Base-by-base conservation (phyloP, 2,888 invertebrate genomes). In the Bellardia bayeri region DNA sequence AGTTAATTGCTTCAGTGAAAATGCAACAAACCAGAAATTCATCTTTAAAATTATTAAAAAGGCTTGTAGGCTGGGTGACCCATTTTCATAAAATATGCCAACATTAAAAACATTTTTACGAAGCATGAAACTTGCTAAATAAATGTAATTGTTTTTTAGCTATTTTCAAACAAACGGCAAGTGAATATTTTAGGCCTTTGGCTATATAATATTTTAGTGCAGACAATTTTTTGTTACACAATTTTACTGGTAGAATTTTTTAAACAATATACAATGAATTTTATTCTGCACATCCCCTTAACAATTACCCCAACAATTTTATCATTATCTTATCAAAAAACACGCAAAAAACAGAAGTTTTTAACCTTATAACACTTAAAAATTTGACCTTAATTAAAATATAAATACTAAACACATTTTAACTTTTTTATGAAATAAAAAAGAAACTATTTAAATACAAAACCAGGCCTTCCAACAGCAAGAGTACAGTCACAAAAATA, bases 331-430 rank as follows among this genome's bases (percentile, higher is more conserved):
- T 54, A 56, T 3, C 58, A 11, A 51, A 63, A 40, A 64, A 63
- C 23, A 23, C 23, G 1, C 23, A 16, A 54, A 54, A 54, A 56
- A 56, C 37, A 16, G 2, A 8, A 8, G 30, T 69, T 58, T 49
- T 45, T 54, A 74, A 78, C 71, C 75, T 76, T 66, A 33, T 1
- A 72, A 49, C 30, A n/a, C 76, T 56, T 56, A 16, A 30, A 78
- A 54, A 66, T 5, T 76, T 42, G 66, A 40, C 69, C 75, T 76
- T 80, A 86, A 86, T 86, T 86, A 83, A 75, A 86, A 72, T 58
- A 45, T 54, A 76, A 83, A 51, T 71, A 16, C 49, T 51, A 42
- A 82, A 86, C 74, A 74, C 56, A 72, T 16, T 82, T 76, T 51
- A 40, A 69, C 33, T 80, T 80, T 69, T 30, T 54, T 42, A 13